Conservation (phyloP, 2,888 invertebrate species). For the Gortyna flavago region DNA sequence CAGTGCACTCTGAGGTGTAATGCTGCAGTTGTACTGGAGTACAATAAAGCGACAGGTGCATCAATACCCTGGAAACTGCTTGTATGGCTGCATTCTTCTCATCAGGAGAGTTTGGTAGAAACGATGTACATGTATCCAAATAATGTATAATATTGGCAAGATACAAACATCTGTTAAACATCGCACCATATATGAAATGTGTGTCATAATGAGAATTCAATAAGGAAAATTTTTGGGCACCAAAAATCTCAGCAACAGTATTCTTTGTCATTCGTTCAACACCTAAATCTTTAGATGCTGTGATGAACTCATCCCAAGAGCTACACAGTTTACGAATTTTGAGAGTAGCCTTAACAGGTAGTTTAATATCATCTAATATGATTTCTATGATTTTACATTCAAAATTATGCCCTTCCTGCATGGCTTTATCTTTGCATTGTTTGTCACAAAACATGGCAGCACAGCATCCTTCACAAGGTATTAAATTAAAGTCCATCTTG, state of each 20-base stretch:
- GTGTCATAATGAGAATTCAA: constrained; percentile 34
- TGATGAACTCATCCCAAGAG: constrained; percentile 55
- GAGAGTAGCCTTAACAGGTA: constrained; percentile 26
- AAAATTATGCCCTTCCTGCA: constrained; percentile 42
- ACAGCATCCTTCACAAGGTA: constrained; percentile 47
- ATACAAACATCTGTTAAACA: constrained; percentile 34
- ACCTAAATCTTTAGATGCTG: constrained; percentile 43
- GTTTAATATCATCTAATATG: neutral
- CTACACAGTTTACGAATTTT: constrained; percentile 49
- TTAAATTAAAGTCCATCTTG: constrained; percentile 42
- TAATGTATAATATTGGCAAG: constrained; percentile 38
- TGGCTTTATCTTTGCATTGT: constrained; percentile 32
- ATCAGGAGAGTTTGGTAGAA: constrained; percentile 29
- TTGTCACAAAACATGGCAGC: constrained; percentile 37
- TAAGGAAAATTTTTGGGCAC: constrained; percentile 43
- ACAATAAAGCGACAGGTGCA: constrained; percentile 40
- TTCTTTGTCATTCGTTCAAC: constrained; percentile 23
- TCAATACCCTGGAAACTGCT: constrained; percentile 45
- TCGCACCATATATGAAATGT: constrained; percentile 35
- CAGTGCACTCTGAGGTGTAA: no score
- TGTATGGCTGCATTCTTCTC: constrained; percentile 34
- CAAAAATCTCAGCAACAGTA: constrained; percentile 37
- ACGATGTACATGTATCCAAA: constrained; percentile 37
- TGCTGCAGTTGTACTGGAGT: constrained; percentile 33
- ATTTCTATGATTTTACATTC: constrained; percentile 32